Conservation (phyloP, 2,113 vertebrate genomes). For the Ciconia boyciana region DNA sequence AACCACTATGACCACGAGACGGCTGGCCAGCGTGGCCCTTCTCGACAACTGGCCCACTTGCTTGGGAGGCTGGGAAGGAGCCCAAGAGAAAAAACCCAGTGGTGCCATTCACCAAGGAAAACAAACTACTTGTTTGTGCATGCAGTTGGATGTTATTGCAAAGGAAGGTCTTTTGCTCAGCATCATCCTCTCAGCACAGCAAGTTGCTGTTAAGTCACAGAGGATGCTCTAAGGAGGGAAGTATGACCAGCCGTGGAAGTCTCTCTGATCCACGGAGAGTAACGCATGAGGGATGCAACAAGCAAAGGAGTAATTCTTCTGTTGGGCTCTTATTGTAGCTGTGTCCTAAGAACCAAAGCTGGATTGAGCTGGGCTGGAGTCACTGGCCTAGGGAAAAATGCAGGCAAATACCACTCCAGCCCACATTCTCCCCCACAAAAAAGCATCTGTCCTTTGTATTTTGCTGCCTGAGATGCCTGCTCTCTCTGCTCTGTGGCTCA, state of each 20-base stretch:
- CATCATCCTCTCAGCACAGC: background rate
- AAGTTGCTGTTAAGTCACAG: background rate
- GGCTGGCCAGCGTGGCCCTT: background rate
- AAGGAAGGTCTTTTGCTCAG: background rate
- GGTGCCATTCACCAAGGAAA: background rate
- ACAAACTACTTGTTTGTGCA: background rate
- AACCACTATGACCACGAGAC: background rate
- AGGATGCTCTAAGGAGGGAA: background rate
- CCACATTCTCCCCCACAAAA: conserved; percentile 56
- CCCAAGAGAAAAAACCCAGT: background rate
- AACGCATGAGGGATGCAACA: background rate
- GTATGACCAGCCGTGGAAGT: background rate
- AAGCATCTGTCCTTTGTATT: conserved; percentile 47
- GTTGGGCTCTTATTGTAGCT: background rate
- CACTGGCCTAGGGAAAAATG: conserved; percentile 46
- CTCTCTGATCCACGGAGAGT: background rate
- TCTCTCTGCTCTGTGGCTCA: conserved; percentile 30
- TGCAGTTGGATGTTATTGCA: background rate
- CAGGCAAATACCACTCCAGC: conserved; percentile 52
- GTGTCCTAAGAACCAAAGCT: conserved; percentile 21
- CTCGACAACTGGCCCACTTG: background rate
- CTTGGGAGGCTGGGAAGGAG: background rate
- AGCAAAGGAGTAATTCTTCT: background rate
- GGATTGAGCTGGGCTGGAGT: conserved; percentile 50
- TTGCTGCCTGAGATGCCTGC: conserved; percentile 18